Percentiles rank a stretch among this genome's conserved stretches.
phyloP scores from a whole-genome alignment of 2,888 invertebrate species.

The Eupithecia tripunctaria region DNA sequence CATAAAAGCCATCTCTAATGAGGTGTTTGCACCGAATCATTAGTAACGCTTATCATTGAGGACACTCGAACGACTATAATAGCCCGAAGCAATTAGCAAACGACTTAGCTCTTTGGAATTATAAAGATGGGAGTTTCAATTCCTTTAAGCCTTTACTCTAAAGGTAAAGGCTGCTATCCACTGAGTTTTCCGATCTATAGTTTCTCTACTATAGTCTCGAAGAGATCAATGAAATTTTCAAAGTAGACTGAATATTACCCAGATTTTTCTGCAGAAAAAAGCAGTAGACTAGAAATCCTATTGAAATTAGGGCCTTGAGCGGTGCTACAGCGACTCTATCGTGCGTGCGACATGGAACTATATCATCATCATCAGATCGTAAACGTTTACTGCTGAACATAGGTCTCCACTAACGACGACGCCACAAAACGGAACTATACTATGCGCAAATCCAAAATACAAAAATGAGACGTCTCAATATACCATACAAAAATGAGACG shows the following conservation, averaged over 20 bases:
- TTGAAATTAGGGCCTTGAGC: not conserved
- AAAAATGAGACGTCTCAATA: not conserved
- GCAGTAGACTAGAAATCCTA: not conserved
- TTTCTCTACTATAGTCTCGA: not conserved
- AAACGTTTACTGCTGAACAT: too few relatives aligned
- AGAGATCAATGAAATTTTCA: not conserved
- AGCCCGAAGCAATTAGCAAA: conserved; percentile 42
- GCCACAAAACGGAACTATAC: too few relatives aligned
- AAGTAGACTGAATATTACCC: not conserved
- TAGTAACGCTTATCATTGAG: conserved; percentile 41
- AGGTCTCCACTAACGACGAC: too few relatives aligned
- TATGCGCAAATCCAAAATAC: not conserved
- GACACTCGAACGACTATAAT: conserved; percentile 41
- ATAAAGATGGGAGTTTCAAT: conserved; percentile 34
- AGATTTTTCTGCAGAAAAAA: not conserved
- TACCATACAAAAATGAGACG: too few relatives aligned
- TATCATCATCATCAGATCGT: too few relatives aligned
- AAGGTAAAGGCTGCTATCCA: conserved; percentile 12
- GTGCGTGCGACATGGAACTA: not conserved
- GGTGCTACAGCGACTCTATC: not conserved
- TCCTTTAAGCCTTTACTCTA: conserved; percentile 26
- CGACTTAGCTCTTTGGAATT: conserved; percentile 39
- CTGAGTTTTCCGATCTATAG: not conserved
- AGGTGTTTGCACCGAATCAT: conserved; percentile 35
- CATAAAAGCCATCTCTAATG: conserved; percentile 16